phyloP scores from a whole-genome alignment of 2,797 vertebrate species.

The Mallotus villosus region DNA sequence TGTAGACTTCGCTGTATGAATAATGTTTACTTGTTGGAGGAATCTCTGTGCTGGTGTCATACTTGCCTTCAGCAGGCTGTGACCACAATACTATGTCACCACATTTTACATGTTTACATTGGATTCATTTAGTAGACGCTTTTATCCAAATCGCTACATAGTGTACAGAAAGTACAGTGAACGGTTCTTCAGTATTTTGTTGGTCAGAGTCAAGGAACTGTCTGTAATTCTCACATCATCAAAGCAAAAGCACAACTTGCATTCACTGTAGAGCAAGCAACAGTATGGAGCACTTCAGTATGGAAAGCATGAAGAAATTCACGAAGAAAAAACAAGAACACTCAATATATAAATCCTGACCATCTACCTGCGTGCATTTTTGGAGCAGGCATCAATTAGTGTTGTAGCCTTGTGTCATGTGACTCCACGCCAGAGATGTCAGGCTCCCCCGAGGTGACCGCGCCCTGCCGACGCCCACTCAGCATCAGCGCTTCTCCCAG shows the following conservation, averaged over 20 bases:
- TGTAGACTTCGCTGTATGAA: conserved; percentile 31
- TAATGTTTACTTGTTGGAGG: conserved; percentile 21
- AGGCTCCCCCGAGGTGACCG: conserved; percentile 22
- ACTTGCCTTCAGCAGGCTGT: conserved; percentile 36
- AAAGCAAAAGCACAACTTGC: too few species aligned
- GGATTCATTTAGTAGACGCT: too few species aligned
- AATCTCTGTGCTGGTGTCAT: conserved; percentile 30
- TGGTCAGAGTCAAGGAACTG: too few species aligned
- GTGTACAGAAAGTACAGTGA: too few species aligned
- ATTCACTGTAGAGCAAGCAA: too few species aligned
- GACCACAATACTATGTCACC: conserved; percentile 25
- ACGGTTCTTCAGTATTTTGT: too few species aligned
- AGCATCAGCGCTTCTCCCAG: conserved; percentile 47
- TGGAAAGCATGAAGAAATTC: background rate
- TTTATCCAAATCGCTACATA: background rate
- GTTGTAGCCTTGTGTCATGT: background rate
- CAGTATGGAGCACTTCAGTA: background rate
- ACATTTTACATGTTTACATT: conserved; percentile 23
- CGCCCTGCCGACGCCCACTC: conserved; percentile 34
- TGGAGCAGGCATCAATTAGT: background rate
- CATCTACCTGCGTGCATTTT: background rate
- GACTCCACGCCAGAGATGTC: background rate
- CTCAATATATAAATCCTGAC: background rate
- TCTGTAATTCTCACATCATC: background rate
- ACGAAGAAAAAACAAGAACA: background rate